A percentile compares a stretch with the other conserved stretches of the same genome.
Conservation (phyloP, 2,888 invertebrate genomes). For the Drosophila paramelanica region DNA sequence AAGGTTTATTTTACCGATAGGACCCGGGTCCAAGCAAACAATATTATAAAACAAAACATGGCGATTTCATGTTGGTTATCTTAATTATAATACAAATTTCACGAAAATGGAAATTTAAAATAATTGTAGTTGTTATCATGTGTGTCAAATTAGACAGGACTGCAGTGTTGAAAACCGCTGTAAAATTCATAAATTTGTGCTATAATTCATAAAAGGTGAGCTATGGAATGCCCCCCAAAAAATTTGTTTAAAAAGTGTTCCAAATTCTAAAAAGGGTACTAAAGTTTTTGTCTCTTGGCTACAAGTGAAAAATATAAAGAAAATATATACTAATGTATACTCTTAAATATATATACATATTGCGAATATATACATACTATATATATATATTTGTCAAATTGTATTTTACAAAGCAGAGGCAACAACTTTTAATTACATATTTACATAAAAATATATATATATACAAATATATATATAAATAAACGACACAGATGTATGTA, state of each 20-base stretch:
- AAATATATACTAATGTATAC: slow-evolving; percentile 5
- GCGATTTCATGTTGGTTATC: not conserved
- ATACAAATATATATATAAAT: slow-evolving; percentile 1
- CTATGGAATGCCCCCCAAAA: slow-evolving; percentile 19
- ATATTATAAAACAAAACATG: not conserved
- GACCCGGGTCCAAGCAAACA: not conserved
- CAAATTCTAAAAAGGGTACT: slow-evolving; percentile 10
- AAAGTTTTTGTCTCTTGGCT: slow-evolving; percentile 2
- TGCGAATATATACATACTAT: not conserved
- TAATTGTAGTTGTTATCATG: not conserved
- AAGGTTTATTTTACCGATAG: not conserved
- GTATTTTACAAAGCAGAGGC: slow-evolving; percentile 26
- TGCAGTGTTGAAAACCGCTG: not conserved
- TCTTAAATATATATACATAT: not conserved
- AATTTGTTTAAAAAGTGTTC: slow-evolving; percentile 13
- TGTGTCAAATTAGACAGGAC: not conserved
- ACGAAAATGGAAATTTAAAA: not conserved
- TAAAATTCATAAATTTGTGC: not conserved
- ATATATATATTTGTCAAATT: slow-evolving; percentile 33
- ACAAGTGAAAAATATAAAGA: not conserved
- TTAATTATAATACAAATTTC: not conserved
- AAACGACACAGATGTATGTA: slow-evolving; percentile 10
- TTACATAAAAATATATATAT: slow-evolving; percentile 18
- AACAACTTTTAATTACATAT: slow-evolving; percentile 44
- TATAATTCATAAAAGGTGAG: too few relatives aligned